Evolutionary conservation across 1,140 invertebrate species (phyloP), one percentile per base, ranked within the genome.

Genomic region (Onthophagus taurus): DNA sequence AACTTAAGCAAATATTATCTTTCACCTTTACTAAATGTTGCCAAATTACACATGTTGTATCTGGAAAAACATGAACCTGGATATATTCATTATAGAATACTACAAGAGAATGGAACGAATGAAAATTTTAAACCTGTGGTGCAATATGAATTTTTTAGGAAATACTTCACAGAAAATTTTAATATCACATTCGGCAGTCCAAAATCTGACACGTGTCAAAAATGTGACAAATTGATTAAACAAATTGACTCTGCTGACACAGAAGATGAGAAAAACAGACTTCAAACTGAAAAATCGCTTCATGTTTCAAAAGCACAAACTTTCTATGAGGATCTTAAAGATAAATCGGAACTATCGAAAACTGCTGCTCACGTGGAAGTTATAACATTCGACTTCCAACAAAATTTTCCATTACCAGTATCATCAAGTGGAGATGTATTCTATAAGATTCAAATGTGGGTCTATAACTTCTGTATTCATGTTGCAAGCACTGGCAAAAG

Each of bases 131-230:
- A 19, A 19, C 45, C 49, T 41, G 11, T 36, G 29, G 42, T 48
- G 29, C 41, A 36, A 13, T 51, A 51, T 19, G 49, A 51, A 36
- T 51, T 31, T 44, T 45, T 41, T 45, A 44, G 31, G 42, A 12
- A 42, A 14, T 24, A 44, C 17, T 51, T 51, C 42, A 16, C 34
- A 13, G 2, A 30, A 41, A 44, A 45, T 39, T 48, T 19, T 30
- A 51, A 45, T 18, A 41, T 35, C 29, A 41, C 31, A 13, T 44
- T 48, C 36, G 42, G 45, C 20, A 48, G 30, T 11, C 45, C 45
- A 36, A 19, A 42, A 21, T 44, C 35, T n/a, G 49, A 51, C 19
- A 45, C 46, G 16, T 51, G 39, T 17, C 41, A 48, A 21, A 51
- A 35, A 21, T 51, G 49, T 21, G 49, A 51, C 43, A 33, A 37